Evolutionary conservation across 1,140 invertebrate species (phyloP).

Genomic region (Trichonephila clavata): DNA sequence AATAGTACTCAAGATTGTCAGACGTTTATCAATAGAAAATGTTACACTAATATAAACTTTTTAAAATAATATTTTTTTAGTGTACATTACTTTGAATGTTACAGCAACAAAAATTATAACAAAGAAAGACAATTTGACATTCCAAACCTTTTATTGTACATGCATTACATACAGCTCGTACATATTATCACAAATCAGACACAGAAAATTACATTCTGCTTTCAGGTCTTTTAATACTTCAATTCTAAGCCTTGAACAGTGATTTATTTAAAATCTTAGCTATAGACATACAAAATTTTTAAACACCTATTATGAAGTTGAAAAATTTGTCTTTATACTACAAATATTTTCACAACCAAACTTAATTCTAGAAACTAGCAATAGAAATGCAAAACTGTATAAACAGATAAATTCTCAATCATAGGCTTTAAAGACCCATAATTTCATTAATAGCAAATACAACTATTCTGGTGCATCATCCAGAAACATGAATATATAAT

Average conservation of each 20-base stretch:
- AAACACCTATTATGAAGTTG: neutral
- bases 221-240: neutral
- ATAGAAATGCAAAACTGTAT: neutral
- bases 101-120: neutral
- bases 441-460: neutral
- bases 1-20: too few species aligned
- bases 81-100: neutral
- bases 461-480: neutral
- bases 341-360: neutral
- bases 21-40: too few species aligned
- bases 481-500: neutral
- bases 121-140: neutral
- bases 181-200: slow-evolving; percentile 12
- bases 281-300: slow-evolving; percentile 2
- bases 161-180: neutral
- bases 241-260: slow-evolving; percentile 6
- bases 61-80: neutral
- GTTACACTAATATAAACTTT: too few species aligned
- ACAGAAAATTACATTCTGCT: slow-evolving; percentile 15
- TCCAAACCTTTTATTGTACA: slow-evolving; percentile 27
- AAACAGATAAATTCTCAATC: neutral
- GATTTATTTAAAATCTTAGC: slow-evolving; percentile 15
- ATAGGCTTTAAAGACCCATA: neutral
- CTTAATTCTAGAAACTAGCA: slow-evolving; percentile 10
- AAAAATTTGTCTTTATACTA: neutral